A percentile compares a stretch with the other conserved stretches of the same genome.
phyloP scores from a whole-genome alignment of 2,797 vertebrate species.

The Ibycter americanus region DNA sequence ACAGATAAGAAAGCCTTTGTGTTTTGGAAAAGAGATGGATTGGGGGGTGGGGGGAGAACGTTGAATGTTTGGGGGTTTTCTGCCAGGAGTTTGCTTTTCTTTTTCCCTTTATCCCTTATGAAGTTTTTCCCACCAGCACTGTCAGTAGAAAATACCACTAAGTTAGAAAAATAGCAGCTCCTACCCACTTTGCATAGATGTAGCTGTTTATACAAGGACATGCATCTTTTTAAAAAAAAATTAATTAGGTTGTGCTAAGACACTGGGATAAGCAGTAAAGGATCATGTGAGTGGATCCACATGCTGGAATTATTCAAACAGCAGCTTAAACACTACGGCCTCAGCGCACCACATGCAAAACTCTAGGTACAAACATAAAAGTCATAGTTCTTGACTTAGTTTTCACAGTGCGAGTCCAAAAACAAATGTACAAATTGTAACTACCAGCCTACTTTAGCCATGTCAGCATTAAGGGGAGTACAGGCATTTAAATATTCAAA shows the following conservation, averaged over 20 bases:
- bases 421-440: neutral
- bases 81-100: neutral
- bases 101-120: neutral
- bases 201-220: neutral
- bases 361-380: neutral
- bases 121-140: neutral
- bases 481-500: neutral
- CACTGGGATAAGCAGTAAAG: neutral
- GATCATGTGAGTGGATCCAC: neutral
- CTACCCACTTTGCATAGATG: neutral
- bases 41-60: neutral
- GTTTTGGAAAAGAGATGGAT: neutral
- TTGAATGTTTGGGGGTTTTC: neutral
- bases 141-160: neutral
- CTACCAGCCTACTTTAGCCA: neutral
- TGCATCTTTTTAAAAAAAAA: neutral
- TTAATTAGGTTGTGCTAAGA: neutral
- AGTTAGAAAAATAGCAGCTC: neutral
- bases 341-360: neutral
- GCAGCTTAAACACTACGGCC: neutral
- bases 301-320: neutral
- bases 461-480: neutral
- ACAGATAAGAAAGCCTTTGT: neutral
- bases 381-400: neutral
- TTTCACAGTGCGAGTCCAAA: neutral